Evolutionary conservation across 2,888 invertebrate species (phyloP).

Genomic region (Hedychridium roseum): DNA sequence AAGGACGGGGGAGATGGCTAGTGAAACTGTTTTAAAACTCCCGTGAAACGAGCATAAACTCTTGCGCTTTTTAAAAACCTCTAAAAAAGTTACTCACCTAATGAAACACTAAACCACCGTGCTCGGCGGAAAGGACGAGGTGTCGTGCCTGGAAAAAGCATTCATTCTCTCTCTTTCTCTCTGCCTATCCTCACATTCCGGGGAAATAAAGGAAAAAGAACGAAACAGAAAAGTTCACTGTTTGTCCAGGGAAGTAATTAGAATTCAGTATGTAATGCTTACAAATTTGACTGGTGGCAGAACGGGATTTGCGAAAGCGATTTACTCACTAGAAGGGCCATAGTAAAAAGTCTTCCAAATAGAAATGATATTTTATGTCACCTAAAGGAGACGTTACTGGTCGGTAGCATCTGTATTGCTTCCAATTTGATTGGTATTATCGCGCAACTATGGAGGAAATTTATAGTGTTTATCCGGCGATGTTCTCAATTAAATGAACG

Average conservation of each 20-base stretch:
- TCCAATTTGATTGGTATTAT: too few species aligned
- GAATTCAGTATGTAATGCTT: not conserved
- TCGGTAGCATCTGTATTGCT: too few species aligned
- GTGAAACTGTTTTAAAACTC: conserved; percentile 47
- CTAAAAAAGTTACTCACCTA: conserved; percentile 51
- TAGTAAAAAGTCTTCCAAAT: too few species aligned
- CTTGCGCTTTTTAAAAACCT: conserved; percentile 48
- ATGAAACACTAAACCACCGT: conserved; percentile 45
- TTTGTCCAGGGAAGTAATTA: conserved; percentile 1
- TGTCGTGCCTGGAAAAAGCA: conserved; percentile 30
- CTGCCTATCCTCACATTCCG: conserved; percentile 7
- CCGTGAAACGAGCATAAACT: conserved; percentile 47
- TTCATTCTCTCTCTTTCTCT: conserved; percentile 32
- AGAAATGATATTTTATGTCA: too few species aligned
- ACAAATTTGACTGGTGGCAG: too few species aligned
- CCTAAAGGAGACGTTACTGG: too few species aligned
- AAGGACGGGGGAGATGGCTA: conserved; percentile 23
- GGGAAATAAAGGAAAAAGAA: conserved; percentile 27
- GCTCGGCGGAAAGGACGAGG: conserved; percentile 25
- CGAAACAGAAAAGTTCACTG: not conserved
- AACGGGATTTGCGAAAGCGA: too few species aligned
- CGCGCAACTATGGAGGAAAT: too few species aligned
- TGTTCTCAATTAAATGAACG: too few species aligned
- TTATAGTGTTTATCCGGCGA: too few species aligned
- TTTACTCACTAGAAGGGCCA: too few species aligned